phyloP scores from a whole-genome alignment of 2,888 invertebrate genomes.

The Mesorhabditis sp. region DNA sequence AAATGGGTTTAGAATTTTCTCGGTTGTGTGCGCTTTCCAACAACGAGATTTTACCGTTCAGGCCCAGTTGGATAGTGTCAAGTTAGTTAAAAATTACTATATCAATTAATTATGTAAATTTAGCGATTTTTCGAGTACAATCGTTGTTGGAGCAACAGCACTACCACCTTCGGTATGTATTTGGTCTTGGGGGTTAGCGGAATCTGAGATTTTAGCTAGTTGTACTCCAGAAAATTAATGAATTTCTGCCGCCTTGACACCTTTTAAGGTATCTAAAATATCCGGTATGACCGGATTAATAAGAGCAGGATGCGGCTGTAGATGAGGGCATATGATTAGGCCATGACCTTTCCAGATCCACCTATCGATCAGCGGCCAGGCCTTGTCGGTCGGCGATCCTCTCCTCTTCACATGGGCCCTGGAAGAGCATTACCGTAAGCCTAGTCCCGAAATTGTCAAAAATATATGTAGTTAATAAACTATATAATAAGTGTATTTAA shows the following conservation, averaged over 20 bases:
- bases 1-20: constrained; percentile 10
- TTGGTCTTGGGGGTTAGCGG: background rate
- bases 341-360: background rate
- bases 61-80: constrained; percentile 12
- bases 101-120: background rate
- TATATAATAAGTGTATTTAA: constrained; percentile 9
- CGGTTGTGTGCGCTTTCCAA: constrained; percentile 19
- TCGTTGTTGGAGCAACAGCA: background rate
- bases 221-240: no score
- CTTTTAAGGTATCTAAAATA: no score
- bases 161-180: background rate
- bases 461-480: background rate
- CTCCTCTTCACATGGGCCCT: constrained; percentile 1
- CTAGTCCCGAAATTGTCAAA: background rate
- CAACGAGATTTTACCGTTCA: constrained; percentile 16
- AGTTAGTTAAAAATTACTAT: constrained; percentile 10
- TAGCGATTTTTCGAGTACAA: background rate
- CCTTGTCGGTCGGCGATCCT: background rate
- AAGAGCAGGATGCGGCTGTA: no score
- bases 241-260: no score
- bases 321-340: no score
- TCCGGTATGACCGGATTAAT: no score
- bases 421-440: background rate
- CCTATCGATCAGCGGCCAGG: constrained; percentile 4
- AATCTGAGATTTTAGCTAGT: no score